Percentiles rank a stretch among this genome's conserved stretches.
Conservation (phyloP, 2,113 vertebrate genomes). For the Oostethus manadensis region DNA sequence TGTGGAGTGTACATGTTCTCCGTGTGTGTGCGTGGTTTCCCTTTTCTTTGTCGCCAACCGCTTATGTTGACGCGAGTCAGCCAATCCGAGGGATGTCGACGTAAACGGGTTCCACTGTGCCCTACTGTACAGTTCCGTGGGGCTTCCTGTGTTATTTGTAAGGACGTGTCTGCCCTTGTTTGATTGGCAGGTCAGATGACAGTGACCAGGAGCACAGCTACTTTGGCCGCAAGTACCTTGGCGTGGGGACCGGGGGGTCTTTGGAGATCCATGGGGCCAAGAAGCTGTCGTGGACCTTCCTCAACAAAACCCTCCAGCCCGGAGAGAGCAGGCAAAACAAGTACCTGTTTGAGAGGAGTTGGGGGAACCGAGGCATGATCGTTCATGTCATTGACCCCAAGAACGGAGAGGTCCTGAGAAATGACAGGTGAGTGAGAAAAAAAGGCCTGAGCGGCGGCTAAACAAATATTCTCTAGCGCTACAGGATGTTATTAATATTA, state of each 20-base stretch:
- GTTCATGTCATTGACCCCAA: slow-evolving; percentile 83
- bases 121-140: too few relatives aligned
- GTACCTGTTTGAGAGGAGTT: slow-evolving; percentile 87
- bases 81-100: too few relatives aligned
- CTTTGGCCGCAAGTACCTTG: slow-evolving; percentile 89
- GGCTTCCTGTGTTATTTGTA: not conserved
- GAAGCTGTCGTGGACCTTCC: slow-evolving; percentile 92
- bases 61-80: too few relatives aligned
- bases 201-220: slow-evolving; percentile 72
- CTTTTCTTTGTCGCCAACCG: too few relatives aligned
- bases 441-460: not conserved
- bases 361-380: slow-evolving; percentile 92
- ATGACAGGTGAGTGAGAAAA: slow-evolving; percentile 74
- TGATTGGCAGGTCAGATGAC: slow-evolving; percentile 79
- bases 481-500: too few relatives aligned
- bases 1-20: too few relatives aligned
- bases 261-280: slow-evolving; percentile 85
- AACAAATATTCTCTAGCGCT: too few relatives aligned
- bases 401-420: slow-evolving; percentile 78
- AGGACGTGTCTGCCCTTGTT: not conserved
- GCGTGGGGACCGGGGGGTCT: slow-evolving; percentile 80
- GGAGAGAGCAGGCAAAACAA: slow-evolving; percentile 82
- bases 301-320: slow-evolving; percentile 85
- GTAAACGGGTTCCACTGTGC: too few relatives aligned
- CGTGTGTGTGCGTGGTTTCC: too few relatives aligned